These are phyloP conservation scores for Pangasius sanitwongsei DNA, from an alignment of 2,797 vertebrate genomes.

Conservation along the genomic window DNA sequence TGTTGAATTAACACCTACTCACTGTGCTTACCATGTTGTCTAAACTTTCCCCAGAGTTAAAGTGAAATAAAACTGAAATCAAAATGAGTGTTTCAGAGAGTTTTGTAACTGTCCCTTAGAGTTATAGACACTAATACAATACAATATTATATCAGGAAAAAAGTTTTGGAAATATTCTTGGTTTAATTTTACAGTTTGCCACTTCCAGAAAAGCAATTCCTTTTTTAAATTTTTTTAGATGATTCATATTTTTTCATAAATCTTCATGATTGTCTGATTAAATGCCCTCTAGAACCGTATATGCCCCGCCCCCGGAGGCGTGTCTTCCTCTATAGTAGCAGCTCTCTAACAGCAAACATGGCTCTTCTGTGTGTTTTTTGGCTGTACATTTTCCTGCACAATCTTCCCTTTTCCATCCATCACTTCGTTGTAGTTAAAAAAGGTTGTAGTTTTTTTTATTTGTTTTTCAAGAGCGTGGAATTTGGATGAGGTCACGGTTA, in stretches of 20 bases:
- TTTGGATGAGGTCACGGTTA: background rate
- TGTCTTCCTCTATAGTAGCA: background rate
- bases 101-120: background rate
- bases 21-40: background rate
- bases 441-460: background rate
- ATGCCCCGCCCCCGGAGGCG: background rate
- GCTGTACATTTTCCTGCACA: background rate
- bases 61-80: background rate
- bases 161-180: background rate
- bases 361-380: background rate
- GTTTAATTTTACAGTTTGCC: background rate
- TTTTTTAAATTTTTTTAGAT: background rate
- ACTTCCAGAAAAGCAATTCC: background rate
- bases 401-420: background rate
- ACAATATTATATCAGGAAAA: background rate
- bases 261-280: background rate
- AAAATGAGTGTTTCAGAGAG: background rate
- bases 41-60: background rate
- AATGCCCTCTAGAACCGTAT: background rate
- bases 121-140: background rate
- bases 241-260: background rate
- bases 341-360: background rate
- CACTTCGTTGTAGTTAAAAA: background rate
- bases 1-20: background rate
- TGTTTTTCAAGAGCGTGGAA: background rate